Percentiles rank a stretch among this genome's conserved stretches.
These are phyloP conservation scores for Carassius carassius DNA, from an alignment of 2,113 vertebrate genomes.

Conservation along the genomic window DNA sequence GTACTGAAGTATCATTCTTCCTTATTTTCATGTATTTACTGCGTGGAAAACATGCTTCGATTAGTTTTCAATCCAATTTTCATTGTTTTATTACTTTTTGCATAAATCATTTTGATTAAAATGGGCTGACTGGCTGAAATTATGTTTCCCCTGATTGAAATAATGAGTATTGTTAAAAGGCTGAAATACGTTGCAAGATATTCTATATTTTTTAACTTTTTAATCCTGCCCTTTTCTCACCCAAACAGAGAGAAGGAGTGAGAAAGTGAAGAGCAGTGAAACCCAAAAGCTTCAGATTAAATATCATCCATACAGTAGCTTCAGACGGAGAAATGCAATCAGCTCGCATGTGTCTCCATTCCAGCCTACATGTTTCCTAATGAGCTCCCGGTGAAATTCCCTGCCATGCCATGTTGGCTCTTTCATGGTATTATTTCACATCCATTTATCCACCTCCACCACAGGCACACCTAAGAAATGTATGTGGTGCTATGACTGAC, in stretches of 20 bases:
- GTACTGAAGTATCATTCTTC: background rate
- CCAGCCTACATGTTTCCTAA: slow-evolving; percentile 49
- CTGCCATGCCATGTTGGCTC: slow-evolving; percentile 62
- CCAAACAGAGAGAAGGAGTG: background rate
- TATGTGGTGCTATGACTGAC: slow-evolving; percentile 60
- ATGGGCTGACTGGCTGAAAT: background rate
- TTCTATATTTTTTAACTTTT: too few relatives aligned
- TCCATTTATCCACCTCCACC: slow-evolving; percentile 69
- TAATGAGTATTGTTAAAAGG: too few relatives aligned
- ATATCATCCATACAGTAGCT: too few relatives aligned
- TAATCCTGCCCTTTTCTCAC: background rate
- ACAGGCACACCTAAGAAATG: slow-evolving; percentile 69
- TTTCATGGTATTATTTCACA: slow-evolving; percentile 73
- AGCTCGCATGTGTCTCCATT: slow-evolving; percentile 58
- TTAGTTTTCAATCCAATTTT: background rate
- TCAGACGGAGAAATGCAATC: slow-evolving; percentile 54
- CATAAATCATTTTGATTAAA: background rate
- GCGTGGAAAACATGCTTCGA: background rate
- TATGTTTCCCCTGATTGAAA: too few relatives aligned
- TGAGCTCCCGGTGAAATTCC: slow-evolving; percentile 62
- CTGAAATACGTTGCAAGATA: too few relatives aligned
- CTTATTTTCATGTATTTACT: background rate
- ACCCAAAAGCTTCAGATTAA: slow-evolving; percentile 50
- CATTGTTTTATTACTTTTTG: background rate
- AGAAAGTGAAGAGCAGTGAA: background rate